These are phyloP conservation scores for Pristionchus arcanus DNA, from an alignment of 2,888 invertebrate genomes.

Conservation along the genomic window DNA sequence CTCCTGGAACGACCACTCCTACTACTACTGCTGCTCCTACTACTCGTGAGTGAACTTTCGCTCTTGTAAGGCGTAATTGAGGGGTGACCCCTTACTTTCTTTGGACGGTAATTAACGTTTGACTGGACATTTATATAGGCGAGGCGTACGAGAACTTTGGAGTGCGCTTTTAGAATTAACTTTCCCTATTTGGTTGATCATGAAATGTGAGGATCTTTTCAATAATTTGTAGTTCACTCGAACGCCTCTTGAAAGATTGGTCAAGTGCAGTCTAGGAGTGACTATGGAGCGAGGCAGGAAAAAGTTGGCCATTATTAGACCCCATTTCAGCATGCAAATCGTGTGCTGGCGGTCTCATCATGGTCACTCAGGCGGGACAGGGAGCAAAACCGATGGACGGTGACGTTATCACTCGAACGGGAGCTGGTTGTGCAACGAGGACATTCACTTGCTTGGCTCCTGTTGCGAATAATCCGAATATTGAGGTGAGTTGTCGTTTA, in stretches of 20 bases:
- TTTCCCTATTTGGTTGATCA: no score
- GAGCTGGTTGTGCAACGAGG: neutral
- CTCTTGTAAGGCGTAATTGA: neutral
- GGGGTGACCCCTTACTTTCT: no score
- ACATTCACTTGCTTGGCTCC: neutral
- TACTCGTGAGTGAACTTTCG: neutral
- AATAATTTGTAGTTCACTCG: no score
- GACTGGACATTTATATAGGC: no score
- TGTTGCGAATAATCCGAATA: neutral
- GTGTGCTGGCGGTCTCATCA: neutral
- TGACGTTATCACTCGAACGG: neutral
- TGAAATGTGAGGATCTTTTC: no score
- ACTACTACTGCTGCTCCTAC: neutral
- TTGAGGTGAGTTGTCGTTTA: neutral
- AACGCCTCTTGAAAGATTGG: no score
- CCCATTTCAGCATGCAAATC: neutral
- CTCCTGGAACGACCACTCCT: neutral
- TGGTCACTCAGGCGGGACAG: neutral
- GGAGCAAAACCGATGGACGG: conserved; percentile 5
- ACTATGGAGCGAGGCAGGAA: no score
- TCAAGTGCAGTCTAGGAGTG: no score
- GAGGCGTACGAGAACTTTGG: no score
- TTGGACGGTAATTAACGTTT: no score
- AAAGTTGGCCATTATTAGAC: neutral
- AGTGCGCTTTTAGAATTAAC: no score